Evolutionary conservation across 2,888 invertebrate genomes (phyloP).

Genomic region (Dyspetes luteomarginatus): DNA sequence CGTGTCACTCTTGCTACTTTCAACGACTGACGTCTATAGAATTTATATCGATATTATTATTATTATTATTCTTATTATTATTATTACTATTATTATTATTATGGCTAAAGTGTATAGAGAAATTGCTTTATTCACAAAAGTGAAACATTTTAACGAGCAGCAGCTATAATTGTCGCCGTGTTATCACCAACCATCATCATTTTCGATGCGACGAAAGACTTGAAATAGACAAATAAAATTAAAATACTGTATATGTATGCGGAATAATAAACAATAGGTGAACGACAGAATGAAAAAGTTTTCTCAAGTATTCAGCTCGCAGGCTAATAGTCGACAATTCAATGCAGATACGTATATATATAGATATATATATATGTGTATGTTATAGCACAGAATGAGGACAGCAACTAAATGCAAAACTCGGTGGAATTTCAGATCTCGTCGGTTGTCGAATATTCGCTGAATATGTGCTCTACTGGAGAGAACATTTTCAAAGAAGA

Average conservation of each 20-base stretch:
- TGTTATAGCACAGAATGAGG: background rate
- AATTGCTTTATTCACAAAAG: too few relatives aligned
- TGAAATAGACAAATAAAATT: background rate
- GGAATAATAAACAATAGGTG: background rate
- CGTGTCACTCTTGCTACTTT: too few relatives aligned
- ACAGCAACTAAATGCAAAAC: constrained; percentile 3
- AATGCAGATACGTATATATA: constrained; percentile 1
- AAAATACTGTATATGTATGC: background rate
- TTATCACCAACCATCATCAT: too few relatives aligned
- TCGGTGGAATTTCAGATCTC: constrained; percentile 14
- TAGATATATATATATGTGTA: too few relatives aligned
- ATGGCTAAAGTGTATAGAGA: too few relatives aligned
- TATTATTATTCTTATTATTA: too few relatives aligned
- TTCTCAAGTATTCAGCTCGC: constrained; percentile 8
- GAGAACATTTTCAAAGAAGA: background rate
- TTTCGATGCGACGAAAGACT: background rate
- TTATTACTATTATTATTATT: too few relatives aligned
- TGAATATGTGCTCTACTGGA: constrained; percentile 14
- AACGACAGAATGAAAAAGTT: constrained; percentile 15
- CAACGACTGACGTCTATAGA: too few relatives aligned
- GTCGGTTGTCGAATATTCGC: constrained; percentile 20
- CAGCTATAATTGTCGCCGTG: too few relatives aligned
- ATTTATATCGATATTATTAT: too few relatives aligned
- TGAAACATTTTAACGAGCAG: too few relatives aligned
- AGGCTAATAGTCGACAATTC: constrained; percentile 25